Base-by-base conservation (phyloP, 2,888 invertebrate species). In the Anoplius nigerrimus region DNA sequence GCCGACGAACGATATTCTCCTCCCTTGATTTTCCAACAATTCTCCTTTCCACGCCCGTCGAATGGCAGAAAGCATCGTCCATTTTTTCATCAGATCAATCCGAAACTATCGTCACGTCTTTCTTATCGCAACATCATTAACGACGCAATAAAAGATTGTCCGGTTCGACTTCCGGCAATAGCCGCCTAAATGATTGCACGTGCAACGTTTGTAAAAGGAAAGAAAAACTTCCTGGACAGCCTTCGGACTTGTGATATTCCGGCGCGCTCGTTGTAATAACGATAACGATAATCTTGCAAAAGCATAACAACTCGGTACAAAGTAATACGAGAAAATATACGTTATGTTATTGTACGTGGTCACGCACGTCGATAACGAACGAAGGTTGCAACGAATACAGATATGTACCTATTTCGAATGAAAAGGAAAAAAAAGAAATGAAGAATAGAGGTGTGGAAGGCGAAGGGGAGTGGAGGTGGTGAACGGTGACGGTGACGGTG, bases 261-360 rank as follows among this genome's bases (percentile, higher is more conserved):
- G 56, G 56, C 54, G 57, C 66, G 66, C 61, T 66, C 66, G 57
- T 63, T 61, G 65, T 56, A 64, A 58, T 61, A 46, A 58, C 58
- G 72, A 72, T 70, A 67, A 67, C 64, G 55, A 66, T 67, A 72
- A 72, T 66, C 69, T 72, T 61, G 56, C 59, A 34, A 53, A 66
- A 66, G 48, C 57, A 66, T 66, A 66, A 70, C 63, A 57, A 70
- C 66, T 52, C 66, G 53, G 66, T 56, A 66, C 66, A 60, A 69
- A 62, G 60, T 60, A 64, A 69, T 62, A 34, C 56, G 62, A 22
- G 53, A 62, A 66, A 66, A 62, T 54, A 66, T 62, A 69, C 62
- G 55, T 65, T 62, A 54, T 66, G 62, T 69, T 68, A 60, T 68
- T 61, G 61, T 68, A 56, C 55, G 55, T 27, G 45, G 66, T 62